Base-by-base conservation (phyloP, 2,113 vertebrate species). In the Myiopsitta monachus region DNA sequence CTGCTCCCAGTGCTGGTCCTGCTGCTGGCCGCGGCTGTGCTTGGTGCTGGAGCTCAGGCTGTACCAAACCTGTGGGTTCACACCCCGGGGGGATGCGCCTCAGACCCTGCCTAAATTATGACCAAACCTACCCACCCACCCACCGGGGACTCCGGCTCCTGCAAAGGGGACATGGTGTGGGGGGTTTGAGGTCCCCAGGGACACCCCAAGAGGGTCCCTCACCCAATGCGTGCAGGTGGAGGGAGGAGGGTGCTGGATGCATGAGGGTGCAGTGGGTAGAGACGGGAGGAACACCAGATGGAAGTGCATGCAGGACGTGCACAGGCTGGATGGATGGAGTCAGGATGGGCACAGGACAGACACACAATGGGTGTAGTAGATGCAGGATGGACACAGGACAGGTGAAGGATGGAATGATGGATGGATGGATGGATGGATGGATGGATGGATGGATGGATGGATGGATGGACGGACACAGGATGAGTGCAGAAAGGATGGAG, bases 121-220 rank as follows among this genome's bases (percentile, higher is more conserved):
- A 33, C 55, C 55, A 57, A 33, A 57, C 31, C 31, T 18, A 54
- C 52, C 52, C 28, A 54, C 94, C 96, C 82, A 97, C 94, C 96
- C 72, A 98, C 96, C 1, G 97, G 96, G 14, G 96, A 94, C 49
- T 96, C 87, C 93, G 97, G 68, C 4, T 91, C 95, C 97, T 98
- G 89, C 4, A 10, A 18, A 64, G 55, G 80, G 36, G 44, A 57
- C 49, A 4, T 0, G 26, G 9, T 23, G 55, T 10, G 36, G 5
- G 30, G 12, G 52, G 38, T 4, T 30, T 54, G 74, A 59, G 57
- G n/a, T 23, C 26, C 44, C 75, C 57, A 4, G 46, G 64, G 57
- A 52, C 52, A 8, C 2, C 33, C 21, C 15, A 7, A 15, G 5
- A 33, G 31, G 5, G 19, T 10, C 43, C 55, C 69, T 17, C 46